Evolutionary conservation across 2,113 vertebrate species (phyloP).

Genomic region (Holacanthus passer): DNA sequence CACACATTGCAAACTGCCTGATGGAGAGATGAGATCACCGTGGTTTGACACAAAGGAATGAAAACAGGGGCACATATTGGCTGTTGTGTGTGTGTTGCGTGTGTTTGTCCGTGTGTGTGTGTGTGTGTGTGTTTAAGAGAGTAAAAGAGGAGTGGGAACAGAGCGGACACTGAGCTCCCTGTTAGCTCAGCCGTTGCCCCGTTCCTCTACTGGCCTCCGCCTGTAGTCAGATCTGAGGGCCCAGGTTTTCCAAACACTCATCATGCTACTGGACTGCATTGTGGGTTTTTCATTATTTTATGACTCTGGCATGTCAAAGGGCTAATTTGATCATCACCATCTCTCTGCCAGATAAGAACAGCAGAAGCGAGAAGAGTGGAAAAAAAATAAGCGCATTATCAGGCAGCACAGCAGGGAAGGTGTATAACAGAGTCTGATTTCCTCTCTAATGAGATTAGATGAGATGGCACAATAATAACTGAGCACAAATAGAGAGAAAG

Average conservation of each 20-base stretch:
- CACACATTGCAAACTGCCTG: slow-evolving; percentile 68
- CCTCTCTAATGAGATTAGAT: slow-evolving; percentile 37
- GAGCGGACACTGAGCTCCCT: neutral
- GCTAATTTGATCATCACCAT: slow-evolving; percentile 57
- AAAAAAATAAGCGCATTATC: slow-evolving; percentile 34
- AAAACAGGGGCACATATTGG: slow-evolving; percentile 68
- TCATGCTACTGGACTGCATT: slow-evolving; percentile 21
- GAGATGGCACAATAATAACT: slow-evolving; percentile 23
- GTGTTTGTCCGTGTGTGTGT: slow-evolving; percentile 28
- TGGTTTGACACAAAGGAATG: slow-evolving; percentile 77
- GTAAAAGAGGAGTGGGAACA: slow-evolving; percentile 32
- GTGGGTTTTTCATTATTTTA: slow-evolving; percentile 59
- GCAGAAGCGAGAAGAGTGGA: neutral
- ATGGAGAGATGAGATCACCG: slow-evolving; percentile 81
- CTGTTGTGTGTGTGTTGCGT: slow-evolving; percentile 13
- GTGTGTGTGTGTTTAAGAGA: slow-evolving; percentile 34
- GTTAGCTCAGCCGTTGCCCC: slow-evolving; percentile 28
- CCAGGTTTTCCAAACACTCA: slow-evolving; percentile 32
- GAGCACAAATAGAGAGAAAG: neutral
- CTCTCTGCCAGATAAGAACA: slow-evolving; percentile 19
- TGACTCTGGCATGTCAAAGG: slow-evolving; percentile 29
- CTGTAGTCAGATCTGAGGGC: slow-evolving; percentile 9
- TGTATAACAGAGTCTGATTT: slow-evolving; percentile 53
- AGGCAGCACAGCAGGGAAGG: slow-evolving; percentile 36
- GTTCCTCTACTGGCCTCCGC: neutral